A percentile compares a stretch with the other conserved stretches of the same genome.
Evolutionary conservation across 2,888 invertebrate species (phyloP).

Genomic region (Hypsopygia costalis): DNA sequence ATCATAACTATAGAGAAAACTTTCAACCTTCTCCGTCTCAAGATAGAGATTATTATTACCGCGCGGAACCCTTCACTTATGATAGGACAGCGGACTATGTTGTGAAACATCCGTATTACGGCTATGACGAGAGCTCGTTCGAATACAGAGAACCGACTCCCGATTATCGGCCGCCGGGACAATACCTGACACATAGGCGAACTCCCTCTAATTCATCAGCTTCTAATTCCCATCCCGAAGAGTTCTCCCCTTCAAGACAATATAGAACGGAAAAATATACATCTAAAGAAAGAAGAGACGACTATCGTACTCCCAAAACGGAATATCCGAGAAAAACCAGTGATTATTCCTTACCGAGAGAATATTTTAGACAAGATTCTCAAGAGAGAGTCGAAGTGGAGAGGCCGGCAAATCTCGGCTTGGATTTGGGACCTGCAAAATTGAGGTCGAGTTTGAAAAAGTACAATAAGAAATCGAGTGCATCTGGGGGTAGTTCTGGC

Average conservation of each 20-base stretch:
- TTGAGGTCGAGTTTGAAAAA: conserved; percentile 90
- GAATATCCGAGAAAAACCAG: conserved; percentile 59
- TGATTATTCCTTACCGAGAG: conserved; percentile 62
- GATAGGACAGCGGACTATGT: conserved; percentile 70
- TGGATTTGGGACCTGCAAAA: conserved; percentile 85
- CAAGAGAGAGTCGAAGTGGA: conserved; percentile 57
- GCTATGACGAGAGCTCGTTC: conserved; percentile 63
- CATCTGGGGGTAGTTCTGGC: conserved; percentile 81
- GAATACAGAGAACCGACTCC: conserved; percentile 61
- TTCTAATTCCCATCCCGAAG: conserved; percentile 75
- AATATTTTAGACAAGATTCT: conserved; percentile 60
- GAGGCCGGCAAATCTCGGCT: conserved; percentile 73
- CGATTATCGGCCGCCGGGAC: conserved; percentile 50
- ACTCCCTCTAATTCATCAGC: conserved; percentile 89
- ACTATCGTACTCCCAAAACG: conserved; percentile 49
- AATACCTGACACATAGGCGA: conserved; percentile 83
- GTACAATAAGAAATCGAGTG: conserved; percentile 79
- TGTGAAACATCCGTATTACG: conserved; percentile 62
- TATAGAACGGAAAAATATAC: conserved; percentile 38
- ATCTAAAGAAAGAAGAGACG: conserved; percentile 42
- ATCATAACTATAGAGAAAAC: conserved; percentile 75
- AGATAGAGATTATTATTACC: conserved; percentile 55
- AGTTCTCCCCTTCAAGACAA: conserved; percentile 63
- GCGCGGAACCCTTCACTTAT: conserved; percentile 54
- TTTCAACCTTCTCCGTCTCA: conserved; percentile 60